These are phyloP conservation scores for Capromys pilorides DNA, from an alignment of 2,797 vertebrate genomes.

Conservation along the genomic window DNA sequence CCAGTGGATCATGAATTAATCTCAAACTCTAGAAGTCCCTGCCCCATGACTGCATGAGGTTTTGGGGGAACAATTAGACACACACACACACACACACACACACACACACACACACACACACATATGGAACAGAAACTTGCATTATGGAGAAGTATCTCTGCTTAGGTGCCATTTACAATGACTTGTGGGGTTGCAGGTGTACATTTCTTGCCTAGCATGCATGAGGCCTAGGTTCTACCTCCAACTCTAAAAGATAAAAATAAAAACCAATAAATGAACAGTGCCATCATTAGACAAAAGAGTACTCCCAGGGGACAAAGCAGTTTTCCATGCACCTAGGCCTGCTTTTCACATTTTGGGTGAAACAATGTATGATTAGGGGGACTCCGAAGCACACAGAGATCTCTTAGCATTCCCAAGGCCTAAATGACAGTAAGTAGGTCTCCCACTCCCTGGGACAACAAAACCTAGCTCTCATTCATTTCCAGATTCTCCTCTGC, in stretches of 20 bases:
- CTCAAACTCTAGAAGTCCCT: no score
- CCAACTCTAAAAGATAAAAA: not conserved
- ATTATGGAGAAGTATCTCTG: not conserved
- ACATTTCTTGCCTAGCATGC: not conserved
- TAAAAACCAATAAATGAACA: not conserved
- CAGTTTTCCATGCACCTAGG: not conserved
- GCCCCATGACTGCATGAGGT: no score
- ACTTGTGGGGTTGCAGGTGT: no score
- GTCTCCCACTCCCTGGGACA: not conserved
- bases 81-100: no score
- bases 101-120: not conserved
- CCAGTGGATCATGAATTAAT: no score
- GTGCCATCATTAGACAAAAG: not conserved
- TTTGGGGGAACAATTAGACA: no score
- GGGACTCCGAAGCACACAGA: no score
- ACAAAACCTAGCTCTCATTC: rapidly evolving
- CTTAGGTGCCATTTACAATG: not conserved
- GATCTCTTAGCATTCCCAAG: not conserved
- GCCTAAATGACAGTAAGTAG: not conserved
- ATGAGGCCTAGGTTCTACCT: not conserved
- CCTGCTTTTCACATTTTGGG: not conserved
- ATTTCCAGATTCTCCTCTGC: not conserved
- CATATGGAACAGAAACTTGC: not conserved
- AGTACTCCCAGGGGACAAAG: no score
- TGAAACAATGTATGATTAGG: not conserved